Evolutionary conservation across 2,888 invertebrate species (phyloP), one percentile per base, ranked within the genome.

Genomic region (Troglohyphantes excavatus): DNA sequence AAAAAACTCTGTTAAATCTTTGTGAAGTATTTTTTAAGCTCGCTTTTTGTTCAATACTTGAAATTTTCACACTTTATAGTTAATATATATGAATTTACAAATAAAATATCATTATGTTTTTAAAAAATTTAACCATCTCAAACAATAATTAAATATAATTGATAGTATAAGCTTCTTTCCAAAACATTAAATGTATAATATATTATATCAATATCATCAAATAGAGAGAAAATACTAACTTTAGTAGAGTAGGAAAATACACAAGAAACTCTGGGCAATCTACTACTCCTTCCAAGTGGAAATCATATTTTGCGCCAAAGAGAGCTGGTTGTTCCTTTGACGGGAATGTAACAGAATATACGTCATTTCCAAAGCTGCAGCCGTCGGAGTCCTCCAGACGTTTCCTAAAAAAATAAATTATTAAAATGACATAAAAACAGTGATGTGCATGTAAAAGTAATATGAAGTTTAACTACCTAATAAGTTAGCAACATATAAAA

Each of bases 221-320:
- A 90, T n/a, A 91, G 61, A 90, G 39, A 19, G 65, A 0, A 46
- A 0, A 81, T 21, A 76, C 90, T 83, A 95, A 96, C 92, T 96
- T 93, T 63, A 95, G 95, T 83, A 99, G 94, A 3, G 96, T 95
- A 21, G 98, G 97, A 94, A 99, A 97, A 94, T 99, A 96, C 19
- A 99, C 98, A 88, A 99, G 95, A 94, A 99, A 99, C 93, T 99
- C 99, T 0, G 99, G 99, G 93, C 99, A 99, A 93, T 99, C 96
- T 0, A 99, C 99, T 7, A 98, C 98, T 53, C 97, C 98, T 93
- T 99, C 98, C 92, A 99, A 94, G 93, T 97, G 96, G 93, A 99
- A 99, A 94, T 98, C 96, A 94, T 99, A 99, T 93, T 97, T 97
- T 23, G 97, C 98, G 61, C 99, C 99, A 94, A 99, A 99, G 23